Evolutionary conservation across 1,140 invertebrate genomes (phyloP), one percentile per base, ranked within the genome.

Genomic region (Drosophila mojavensis): DNA sequence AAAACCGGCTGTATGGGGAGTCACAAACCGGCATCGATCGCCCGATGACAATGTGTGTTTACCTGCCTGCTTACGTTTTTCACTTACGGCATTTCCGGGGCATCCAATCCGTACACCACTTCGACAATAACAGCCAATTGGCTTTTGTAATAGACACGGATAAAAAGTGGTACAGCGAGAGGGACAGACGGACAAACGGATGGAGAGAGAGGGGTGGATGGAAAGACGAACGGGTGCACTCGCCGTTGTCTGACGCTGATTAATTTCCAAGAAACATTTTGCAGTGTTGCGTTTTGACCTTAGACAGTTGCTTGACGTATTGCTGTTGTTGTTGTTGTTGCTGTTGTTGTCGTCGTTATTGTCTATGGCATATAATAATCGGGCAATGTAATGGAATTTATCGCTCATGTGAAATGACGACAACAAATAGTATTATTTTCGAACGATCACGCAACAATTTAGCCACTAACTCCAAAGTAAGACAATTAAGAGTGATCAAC

Each of bases 1-100:
- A 39, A 61, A 68, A 68, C 65, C 65, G 65, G 65, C 65, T 68
- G 9, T 11, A 13, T 61, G 56, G 65, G 65, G 65, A 67, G 45
- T 67, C 45, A 67, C 65, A 60, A 39, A 61, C 28, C 45, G 47
- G 45, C 59, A 63, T 17, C 48, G 33, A 63, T 39, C 47, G 11
- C 11, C 28, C 11, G 11, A 50, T 50, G 59, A 50, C 45, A 28
- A 11, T 36, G 17, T 53, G 15, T 36, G 15, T 56, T 33, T 58
- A 41, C 5, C 62, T 47, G 51, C 5, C 50, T 39, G 36, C 11
- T 39, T 39, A 39, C 10, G 17, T 11, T 45, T 54, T 45, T 30
- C 20, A 36, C 33, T 47, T 10, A 1, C 9, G 61, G 68, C 60
- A 64, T 70, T 70, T 70, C 68, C 61, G 68, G 60, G 30, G 33